Conservation (phyloP, 2,113 vertebrate species). For the Maylandia zebra region DNA sequence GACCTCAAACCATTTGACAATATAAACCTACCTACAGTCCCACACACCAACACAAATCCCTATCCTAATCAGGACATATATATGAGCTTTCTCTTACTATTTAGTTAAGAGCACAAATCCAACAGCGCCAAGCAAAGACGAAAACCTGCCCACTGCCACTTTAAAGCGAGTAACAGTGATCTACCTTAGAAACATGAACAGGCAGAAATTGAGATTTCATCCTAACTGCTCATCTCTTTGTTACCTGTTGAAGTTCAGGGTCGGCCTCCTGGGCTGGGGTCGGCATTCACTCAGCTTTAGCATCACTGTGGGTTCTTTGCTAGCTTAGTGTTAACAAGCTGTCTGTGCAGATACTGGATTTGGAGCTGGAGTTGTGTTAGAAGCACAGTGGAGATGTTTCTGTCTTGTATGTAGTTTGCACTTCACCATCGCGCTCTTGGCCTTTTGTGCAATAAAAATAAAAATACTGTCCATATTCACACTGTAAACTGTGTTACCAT, state of each 20-base stretch:
- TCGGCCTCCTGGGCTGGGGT: background rate
- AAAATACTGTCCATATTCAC: background rate
- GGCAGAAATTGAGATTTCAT: background rate
- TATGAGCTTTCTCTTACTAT: background rate
- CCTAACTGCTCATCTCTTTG: background rate
- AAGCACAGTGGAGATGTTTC: background rate
- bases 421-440: background rate
- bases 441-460: background rate
- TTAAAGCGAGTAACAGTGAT: background rate
- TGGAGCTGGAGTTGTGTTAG: background rate
- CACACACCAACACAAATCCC: background rate
- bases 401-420: background rate
- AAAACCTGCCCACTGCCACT: background rate
- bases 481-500: background rate
- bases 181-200: background rate
- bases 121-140: background rate
- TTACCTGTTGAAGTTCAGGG: background rate
- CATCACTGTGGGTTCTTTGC: background rate
- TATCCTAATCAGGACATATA: background rate
- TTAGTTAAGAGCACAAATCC: background rate
- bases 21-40: background rate
- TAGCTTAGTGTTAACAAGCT: background rate
- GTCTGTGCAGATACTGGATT: background rate
- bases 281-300: background rate
- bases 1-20: background rate